Conservation (phyloP, 2,113 vertebrate genomes). For the Pseudorasbora parva region DNA sequence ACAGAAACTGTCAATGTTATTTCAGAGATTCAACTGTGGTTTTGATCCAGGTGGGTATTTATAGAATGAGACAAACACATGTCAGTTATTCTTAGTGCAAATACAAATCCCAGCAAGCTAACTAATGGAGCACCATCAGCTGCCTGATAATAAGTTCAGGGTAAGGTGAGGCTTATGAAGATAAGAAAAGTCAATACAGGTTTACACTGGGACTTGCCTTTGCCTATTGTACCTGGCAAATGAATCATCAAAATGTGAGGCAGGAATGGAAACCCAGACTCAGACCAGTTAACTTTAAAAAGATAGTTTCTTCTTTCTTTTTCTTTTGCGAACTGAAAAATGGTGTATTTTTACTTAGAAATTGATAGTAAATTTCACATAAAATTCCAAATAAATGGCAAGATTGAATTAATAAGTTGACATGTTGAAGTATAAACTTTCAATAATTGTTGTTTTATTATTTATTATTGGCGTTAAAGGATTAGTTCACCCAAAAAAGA, state of each 20-base stretch:
- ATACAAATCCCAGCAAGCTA: conserved; percentile 24
- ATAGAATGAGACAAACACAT: conserved; percentile 47
- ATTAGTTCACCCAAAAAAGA: too few relatives aligned
- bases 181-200: conserved; percentile 28
- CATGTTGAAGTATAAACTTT: too few relatives aligned
- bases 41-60: conserved; percentile 54
- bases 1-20: conserved; percentile 53
- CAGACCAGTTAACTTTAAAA: background rate
- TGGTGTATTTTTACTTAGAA: too few relatives aligned
- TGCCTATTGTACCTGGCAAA: conserved; percentile 8
- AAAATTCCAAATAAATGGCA: too few relatives aligned
- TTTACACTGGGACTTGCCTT: conserved; percentile 5
- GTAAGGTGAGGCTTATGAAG: conserved; percentile 26
- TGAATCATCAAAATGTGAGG: conserved; percentile 25
- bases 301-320: background rate
- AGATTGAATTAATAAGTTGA: too few relatives aligned
- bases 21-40: conserved; percentile 51
- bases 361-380: too few relatives aligned
- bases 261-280: conserved; percentile 11
- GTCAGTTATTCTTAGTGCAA: conserved; percentile 43
- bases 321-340: background rate
- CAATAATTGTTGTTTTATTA: too few relatives aligned
- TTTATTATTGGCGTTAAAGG: too few relatives aligned
- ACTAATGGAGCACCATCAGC: conserved; percentile 23
- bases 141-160: conserved; percentile 29